phyloP scores from a whole-genome alignment of 2,888 invertebrate species.

The Hirtodrosophila confusa region DNA sequence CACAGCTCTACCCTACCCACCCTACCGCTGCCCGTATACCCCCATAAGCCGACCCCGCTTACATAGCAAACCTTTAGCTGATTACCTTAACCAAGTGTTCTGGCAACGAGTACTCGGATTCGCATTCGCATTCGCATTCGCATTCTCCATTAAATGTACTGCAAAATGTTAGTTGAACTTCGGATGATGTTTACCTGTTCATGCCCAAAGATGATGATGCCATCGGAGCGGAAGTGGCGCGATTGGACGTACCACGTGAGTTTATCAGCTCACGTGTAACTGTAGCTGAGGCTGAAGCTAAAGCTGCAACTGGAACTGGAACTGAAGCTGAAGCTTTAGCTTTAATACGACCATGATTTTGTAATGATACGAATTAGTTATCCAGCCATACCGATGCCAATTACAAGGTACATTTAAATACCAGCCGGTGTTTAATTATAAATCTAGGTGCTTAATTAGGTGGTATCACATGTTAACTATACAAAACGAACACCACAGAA shows the following conservation, averaged over 20 bases:
- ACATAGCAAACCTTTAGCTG: no score
- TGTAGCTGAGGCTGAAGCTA: constrained; percentile 14
- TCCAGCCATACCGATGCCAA: no score
- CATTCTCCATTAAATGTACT: not conserved
- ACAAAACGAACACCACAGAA: no score
- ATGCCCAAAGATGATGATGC: not conserved
- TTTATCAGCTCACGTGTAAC: constrained; percentile 46
- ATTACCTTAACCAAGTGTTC: no score
- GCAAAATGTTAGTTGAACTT: constrained; percentile 13
- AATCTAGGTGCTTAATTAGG: no score
- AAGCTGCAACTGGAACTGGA: constrained; percentile 4
- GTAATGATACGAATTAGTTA: constrained; percentile 23
- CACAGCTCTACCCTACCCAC: not conserved
- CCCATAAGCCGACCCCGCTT: no score
- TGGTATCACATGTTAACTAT: no score
- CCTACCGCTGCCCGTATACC: no score
- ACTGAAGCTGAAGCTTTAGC: not conserved
- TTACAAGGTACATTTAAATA: no score
- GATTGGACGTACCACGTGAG: constrained; percentile 28
- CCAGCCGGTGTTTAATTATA: no score
- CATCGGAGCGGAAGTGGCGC: constrained; percentile 15
- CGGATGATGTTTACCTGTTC: constrained; percentile 4
- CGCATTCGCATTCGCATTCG: not conserved
- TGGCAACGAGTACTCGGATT: not conserved
- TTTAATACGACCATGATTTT: constrained; percentile 13